These are phyloP conservation scores for Lampropteryx suffumata DNA, from an alignment of 2,888 invertebrate genomes.

Conservation along the genomic window DNA sequence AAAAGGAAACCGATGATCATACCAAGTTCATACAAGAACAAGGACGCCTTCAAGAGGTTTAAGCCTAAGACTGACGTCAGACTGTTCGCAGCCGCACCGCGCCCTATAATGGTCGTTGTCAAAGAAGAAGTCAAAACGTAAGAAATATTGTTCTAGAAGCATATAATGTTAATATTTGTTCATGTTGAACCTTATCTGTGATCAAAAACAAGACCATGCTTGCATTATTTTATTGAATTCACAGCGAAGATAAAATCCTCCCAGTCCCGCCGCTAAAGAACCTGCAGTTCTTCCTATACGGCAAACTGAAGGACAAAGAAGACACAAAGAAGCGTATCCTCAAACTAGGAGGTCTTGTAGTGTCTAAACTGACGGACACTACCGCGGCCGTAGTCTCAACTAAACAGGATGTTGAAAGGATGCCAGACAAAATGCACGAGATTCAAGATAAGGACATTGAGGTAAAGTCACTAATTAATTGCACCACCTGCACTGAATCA, in stretches of 20 bases:
- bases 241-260: constrained; percentile 85
- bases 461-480: constrained; percentile 42
- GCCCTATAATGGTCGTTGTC: constrained; percentile 50
- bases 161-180: too few relatives aligned
- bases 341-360: constrained; percentile 89
- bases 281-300: constrained; percentile 89
- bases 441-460: constrained; percentile 88
- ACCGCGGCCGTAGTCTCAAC: constrained; percentile 90
- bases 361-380: constrained; percentile 84
- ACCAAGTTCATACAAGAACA: constrained; percentile 83
- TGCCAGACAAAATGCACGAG: constrained; percentile 84
- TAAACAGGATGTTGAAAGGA: constrained; percentile 86
- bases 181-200: too few relatives aligned
- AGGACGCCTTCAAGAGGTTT: constrained; percentile 83
- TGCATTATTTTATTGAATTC: constrained; percentile 6
- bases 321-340: constrained; percentile 86
- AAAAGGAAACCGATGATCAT: constrained; percentile 87
- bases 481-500: too few relatives aligned
- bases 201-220: too few relatives aligned
- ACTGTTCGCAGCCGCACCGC: constrained; percentile 73
- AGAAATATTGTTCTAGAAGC: not conserved
- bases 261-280: constrained; percentile 88
- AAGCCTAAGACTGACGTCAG: constrained; percentile 84
- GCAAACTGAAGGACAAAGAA: constrained; percentile 82
- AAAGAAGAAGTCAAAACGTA: constrained; percentile 72